Base-by-base conservation (phyloP, 2,113 vertebrate genomes). In the Todiramphus saurophagus region DNA sequence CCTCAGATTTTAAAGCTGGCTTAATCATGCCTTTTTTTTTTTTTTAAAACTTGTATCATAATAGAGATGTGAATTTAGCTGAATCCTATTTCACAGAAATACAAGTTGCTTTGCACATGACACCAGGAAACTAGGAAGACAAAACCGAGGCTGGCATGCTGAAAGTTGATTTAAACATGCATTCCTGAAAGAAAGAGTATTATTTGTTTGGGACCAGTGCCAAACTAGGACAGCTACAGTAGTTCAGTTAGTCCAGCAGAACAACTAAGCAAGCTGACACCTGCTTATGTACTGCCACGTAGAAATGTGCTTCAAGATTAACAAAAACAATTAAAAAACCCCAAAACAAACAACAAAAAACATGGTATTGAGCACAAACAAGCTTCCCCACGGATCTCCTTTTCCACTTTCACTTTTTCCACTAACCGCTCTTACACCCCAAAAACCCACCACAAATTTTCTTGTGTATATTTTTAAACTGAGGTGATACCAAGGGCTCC, bases 221-320 rank as follows among this genome's bases (percentile, higher is more conserved):
- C 86, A 92, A 92, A 76, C 39, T 39, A 92, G 39, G 67, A 80
- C 76, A 90, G 70, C 70, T 90, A 84, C 31, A 85, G 53, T 43
- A 83, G 73, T 83, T 93, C 50, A 67, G 66, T 46, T n/a, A 90
- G 62, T 28, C 27, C 41, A 81, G 63, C 21, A 75, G n/a, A 90
- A 84, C 39, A 91, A 75, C 27, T 28, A 92, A 44, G 51, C 41
- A 75, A 82, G 46, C 21, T n/a, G 43, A 56, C 28, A 72, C 17
- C 46, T 91, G 92, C 15, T 16, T 55, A 79, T 35, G 25, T 72
- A 63, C 33, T 55, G 64, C 10, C 82, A 50, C 0, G 0, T 2
- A 75, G 16, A 91, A 87, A 74, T 33, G 77, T 2, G 23, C 24
- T 93, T 44, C 18, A 43, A 43, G 4, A 75, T 41, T 41, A 72